Conservation (phyloP, 1,140 invertebrate species). For the Hyles euphorbiae region DNA sequence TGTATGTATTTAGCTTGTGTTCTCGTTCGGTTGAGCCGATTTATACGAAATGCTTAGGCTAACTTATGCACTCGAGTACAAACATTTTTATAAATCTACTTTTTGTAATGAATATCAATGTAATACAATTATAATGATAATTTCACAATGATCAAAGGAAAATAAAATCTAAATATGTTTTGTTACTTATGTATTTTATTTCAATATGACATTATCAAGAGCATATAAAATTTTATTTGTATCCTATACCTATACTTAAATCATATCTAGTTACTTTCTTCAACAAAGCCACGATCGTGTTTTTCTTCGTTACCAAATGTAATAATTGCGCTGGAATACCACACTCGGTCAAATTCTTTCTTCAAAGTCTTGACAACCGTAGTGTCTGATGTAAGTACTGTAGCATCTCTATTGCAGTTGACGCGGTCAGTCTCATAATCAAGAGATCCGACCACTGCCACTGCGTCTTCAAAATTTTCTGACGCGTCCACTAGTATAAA, state of each 20-base stretch:
- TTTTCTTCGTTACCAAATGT: background rate
- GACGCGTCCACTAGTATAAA: conserved; percentile 50
- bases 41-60: conserved; percentile 23
- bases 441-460: conserved; percentile 49
- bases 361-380: conserved; percentile 32
- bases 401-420: conserved; percentile 40
- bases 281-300: too few species aligned
- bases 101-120: conserved; percentile 26
- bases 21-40: conserved; percentile 18
- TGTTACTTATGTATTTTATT: conserved; percentile 37
- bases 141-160: conserved; percentile 30
- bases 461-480: conserved; percentile 22
- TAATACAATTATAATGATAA: conserved; percentile 27
- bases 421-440: conserved; percentile 38
- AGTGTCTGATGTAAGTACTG: conserved; percentile 45
- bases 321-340: conserved; percentile 21
- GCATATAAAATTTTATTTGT: too few species aligned
- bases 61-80: conserved; percentile 60
- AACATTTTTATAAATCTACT: conserved; percentile 40
- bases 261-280: too few species aligned
- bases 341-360: conserved; percentile 56
- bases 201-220: background rate
- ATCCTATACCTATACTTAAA: too few species aligned
- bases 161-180: conserved; percentile 57
- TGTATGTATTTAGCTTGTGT: background rate